Percentiles rank a stretch among this genome's conserved stretches.
Evolutionary conservation across 2,888 invertebrate genomes (phyloP).

Genomic region (Pterobdella sp.): DNA sequence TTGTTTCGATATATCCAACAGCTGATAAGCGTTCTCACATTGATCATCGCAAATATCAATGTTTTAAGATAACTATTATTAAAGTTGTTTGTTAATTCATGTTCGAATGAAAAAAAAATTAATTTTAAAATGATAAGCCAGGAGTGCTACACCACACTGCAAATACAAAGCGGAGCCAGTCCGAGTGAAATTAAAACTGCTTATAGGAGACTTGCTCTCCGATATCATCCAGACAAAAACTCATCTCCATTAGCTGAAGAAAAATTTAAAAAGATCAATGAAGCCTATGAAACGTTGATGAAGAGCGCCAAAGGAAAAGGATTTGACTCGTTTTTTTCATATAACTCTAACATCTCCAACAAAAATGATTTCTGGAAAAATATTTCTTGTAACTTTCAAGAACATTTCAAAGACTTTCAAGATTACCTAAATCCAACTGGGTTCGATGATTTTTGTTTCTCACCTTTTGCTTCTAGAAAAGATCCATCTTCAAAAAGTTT

Average conservation of each 20-base stretch:
- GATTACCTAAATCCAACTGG: slow-evolving; percentile 38
- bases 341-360: neutral
- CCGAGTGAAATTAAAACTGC: slow-evolving; percentile 97
- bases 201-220: slow-evolving; percentile 84
- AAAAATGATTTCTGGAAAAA: neutral
- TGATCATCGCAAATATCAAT: too few relatives aligned
- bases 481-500: too few relatives aligned
- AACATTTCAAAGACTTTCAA: slow-evolving; percentile 49
- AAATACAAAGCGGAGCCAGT: slow-evolving; percentile 71
- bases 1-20: too few relatives aligned
- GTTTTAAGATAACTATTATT: too few relatives aligned
- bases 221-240: slow-evolving; percentile 98
- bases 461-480: slow-evolving; percentile 51
- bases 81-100: too few relatives aligned
- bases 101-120: too few relatives aligned
- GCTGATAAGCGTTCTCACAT: too few relatives aligned
- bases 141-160: slow-evolving; percentile 91
- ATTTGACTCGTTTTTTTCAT: slow-evolving; percentile 61
- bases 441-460: slow-evolving; percentile 56
- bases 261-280: slow-evolving; percentile 84
- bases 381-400: slow-evolving; percentile 39
- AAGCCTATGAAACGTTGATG: slow-evolving; percentile 82
- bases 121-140: slow-evolving; percentile 55
- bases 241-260: slow-evolving; percentile 88
- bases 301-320: slow-evolving; percentile 91